Evolutionary conservation across 2,113 vertebrate species (phyloP), one percentile per base, ranked within the genome.

Genomic region (Syngnathus scovelli): DNA sequence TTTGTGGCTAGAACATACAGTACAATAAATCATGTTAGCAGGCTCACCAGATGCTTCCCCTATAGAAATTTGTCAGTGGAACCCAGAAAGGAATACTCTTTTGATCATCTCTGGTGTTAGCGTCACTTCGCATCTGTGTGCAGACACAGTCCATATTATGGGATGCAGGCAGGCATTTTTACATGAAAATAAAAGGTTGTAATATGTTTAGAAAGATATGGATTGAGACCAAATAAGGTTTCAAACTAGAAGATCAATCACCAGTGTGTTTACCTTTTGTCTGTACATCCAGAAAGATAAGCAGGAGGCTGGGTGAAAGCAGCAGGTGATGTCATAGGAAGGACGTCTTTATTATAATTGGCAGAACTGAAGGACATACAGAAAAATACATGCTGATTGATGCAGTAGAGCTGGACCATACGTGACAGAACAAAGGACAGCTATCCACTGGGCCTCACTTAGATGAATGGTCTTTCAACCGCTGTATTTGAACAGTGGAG

Each of bases 71-170:
- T 85, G 54, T 58, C 52, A 66, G 33, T 72, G 81, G 71, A 67
- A 67, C 67, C 66, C 72, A 23, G 39, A 51, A 55, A 83, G 77
- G 85, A 98, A 96, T 85, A 93, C 90, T 2, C 90, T 92, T 86
- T 82, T 88, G 66, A 96, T 83, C 90, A 98, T 96, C 66, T 93
- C 92, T 23, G 93, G 92, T 64, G 93, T 94, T 66, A 96, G 87
- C 4, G 7, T 44, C 23, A 27, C 21, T 19, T 44, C 61, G 15
- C 12, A 62, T 41, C 61, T 62, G 7, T 19, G 16, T 44, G 41
- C 10, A 33, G 7, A 39, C 41, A 68, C 48, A 68, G 38, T 18
- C 2, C 15, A 38, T 76, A 38, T 11, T 33, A 51, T 65, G 10
- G 10, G 9, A 8, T 54, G n/a, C 9, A 9, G 19, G 46, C 38